Evolutionary conservation across 2,797 vertebrate genomes (phyloP).

Genomic region (Potorous gilbertii): DNA sequence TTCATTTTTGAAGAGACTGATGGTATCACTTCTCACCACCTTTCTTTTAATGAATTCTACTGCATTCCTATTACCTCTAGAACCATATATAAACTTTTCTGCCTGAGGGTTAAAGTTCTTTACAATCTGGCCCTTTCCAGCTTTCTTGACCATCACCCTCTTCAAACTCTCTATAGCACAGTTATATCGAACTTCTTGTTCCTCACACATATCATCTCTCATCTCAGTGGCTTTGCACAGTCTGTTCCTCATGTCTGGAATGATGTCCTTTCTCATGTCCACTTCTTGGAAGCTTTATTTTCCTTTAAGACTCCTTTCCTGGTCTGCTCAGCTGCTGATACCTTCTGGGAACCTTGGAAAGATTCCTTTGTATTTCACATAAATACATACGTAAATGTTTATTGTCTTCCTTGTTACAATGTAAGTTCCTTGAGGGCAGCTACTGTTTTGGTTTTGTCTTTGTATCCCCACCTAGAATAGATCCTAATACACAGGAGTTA

Average conservation of each 20-base stretch:
- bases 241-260: not conserved
- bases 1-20: not conserved
- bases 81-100: not conserved
- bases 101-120: not conserved
- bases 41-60: not conserved
- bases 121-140: not conserved
- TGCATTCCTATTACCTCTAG: not conserved
- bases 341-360: not conserved
- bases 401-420: not conserved
- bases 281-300: not conserved
- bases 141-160: not conserved
- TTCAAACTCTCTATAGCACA: not conserved
- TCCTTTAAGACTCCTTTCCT: not conserved
- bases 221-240: not conserved
- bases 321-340: not conserved
- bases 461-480: not conserved
- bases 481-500: not conserved
- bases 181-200: not conserved
- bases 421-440: not conserved
- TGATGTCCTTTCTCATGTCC: not conserved
- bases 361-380: not conserved
- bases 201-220: not conserved
- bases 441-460: not conserved
- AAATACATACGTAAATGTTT: not conserved
- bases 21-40: not conserved